Evolutionary conservation across 1,140 invertebrate species (phyloP).

Genomic region (Hycleus phaleratus): DNA sequence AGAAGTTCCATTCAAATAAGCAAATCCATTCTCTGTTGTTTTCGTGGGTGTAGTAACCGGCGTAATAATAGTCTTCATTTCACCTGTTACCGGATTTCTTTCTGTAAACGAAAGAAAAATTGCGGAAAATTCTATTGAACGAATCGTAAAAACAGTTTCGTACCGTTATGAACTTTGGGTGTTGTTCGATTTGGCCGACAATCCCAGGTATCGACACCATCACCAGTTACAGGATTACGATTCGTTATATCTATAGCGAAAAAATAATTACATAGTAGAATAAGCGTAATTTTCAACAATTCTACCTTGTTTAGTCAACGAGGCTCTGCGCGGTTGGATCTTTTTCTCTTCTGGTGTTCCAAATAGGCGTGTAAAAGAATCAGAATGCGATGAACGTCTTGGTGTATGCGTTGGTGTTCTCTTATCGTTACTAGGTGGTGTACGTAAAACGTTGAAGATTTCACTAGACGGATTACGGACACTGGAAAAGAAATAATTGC

Average conservation of each 20-base stretch:
- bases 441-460: constrained; percentile 35
- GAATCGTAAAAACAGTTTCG: not conserved
- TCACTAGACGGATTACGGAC: constrained; percentile 36
- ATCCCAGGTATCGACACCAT: constrained; percentile 44
- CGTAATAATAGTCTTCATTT: constrained; percentile 33
- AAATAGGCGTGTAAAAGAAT: constrained; percentile 36
- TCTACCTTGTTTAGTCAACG: constrained; percentile 33
- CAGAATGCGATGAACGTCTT: constrained; percentile 24
- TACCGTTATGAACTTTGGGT: constrained; percentile 28
- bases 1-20: constrained; percentile 20
- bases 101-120: constrained; percentile 28
- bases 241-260: constrained; percentile 34
- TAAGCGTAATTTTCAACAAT: not conserved
- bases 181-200: constrained; percentile 20
- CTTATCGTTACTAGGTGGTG: constrained; percentile 9
- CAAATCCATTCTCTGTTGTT: constrained; percentile 25
- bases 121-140: not conserved
- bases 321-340: constrained; percentile 26
- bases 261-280: not conserved
- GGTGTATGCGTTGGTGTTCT: constrained; percentile 22
- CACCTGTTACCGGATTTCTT: constrained; percentile 39
- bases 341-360: constrained; percentile 25
- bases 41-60: constrained; percentile 34
- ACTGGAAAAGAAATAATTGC: constrained; percentile 24
- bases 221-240: constrained; percentile 51